Conservation (phyloP, 1,140 invertebrate genomes). For the Tetragonula clypearis region DNA sequence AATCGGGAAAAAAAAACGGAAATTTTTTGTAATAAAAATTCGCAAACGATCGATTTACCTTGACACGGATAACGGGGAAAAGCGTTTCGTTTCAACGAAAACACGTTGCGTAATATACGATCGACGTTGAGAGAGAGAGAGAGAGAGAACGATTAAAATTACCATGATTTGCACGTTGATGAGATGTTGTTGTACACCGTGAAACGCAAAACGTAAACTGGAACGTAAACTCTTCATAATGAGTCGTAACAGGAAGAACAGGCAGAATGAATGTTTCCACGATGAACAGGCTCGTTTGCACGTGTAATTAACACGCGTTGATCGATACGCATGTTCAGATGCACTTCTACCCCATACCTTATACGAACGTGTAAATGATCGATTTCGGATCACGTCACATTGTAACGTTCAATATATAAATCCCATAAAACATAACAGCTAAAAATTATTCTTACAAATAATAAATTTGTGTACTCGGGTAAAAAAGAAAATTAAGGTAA, state of each 20-base stretch:
- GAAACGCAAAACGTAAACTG: not conserved
- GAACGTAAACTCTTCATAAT: not conserved
- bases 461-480: no score
- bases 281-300: not conserved
- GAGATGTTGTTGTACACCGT: not conserved
- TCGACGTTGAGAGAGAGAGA: not conserved
- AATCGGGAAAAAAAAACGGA: not conserved
- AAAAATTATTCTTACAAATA: no score
- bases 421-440: no score
- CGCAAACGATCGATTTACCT: not conserved
- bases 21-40: not conserved
- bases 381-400: no score
- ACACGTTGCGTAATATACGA: not conserved
- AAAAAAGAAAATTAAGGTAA: no score
- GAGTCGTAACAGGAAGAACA: not conserved
- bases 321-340: not conserved
- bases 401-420: no score
- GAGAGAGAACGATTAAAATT: not conserved
- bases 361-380: not conserved
- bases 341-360: not conserved
- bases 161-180: not conserved
- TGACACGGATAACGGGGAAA: not conserved
- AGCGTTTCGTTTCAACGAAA: not conserved
- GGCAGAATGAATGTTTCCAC: conserved; percentile 1
- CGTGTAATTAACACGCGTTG: conserved; percentile 11